phyloP scores from a whole-genome alignment of 2,113 vertebrate species.

The Myotis lucifugus region DNA sequence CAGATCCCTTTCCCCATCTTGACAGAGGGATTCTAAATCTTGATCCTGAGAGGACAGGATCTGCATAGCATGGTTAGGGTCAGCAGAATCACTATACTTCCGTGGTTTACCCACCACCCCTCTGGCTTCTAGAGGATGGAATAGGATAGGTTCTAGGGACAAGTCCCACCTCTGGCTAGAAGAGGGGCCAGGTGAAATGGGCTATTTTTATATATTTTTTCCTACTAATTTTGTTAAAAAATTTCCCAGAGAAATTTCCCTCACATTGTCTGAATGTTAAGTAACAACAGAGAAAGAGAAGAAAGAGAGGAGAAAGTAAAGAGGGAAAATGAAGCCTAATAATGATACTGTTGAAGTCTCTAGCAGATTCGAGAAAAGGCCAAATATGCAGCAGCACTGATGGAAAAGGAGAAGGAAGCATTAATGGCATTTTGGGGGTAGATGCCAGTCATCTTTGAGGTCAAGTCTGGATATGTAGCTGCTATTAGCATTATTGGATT shows the following conservation, averaged over 20 bases:
- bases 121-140: neutral
- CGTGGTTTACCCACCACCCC: neutral
- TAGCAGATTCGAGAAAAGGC: fast-evolving
- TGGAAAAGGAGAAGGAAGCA: neutral
- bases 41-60: neutral
- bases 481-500: neutral
- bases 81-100: too few relatives aligned
- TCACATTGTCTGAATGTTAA: too few relatives aligned
- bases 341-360: too few relatives aligned
- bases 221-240: neutral
- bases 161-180: fast-evolving
- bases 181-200: neutral
- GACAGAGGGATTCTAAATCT: neutral
- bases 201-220: neutral
- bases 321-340: too few relatives aligned
- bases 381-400: neutral
- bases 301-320: neutral
- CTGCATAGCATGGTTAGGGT: too few relatives aligned
- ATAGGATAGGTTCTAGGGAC: neutral
- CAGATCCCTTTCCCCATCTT: neutral
- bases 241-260: neutral
- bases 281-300: neutral
- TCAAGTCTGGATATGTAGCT: fast-evolving
- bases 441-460: neutral
- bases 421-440: fast-evolving